Conservation (phyloP, 2,113 vertebrate genomes). For the Zootoca vivipara region DNA sequence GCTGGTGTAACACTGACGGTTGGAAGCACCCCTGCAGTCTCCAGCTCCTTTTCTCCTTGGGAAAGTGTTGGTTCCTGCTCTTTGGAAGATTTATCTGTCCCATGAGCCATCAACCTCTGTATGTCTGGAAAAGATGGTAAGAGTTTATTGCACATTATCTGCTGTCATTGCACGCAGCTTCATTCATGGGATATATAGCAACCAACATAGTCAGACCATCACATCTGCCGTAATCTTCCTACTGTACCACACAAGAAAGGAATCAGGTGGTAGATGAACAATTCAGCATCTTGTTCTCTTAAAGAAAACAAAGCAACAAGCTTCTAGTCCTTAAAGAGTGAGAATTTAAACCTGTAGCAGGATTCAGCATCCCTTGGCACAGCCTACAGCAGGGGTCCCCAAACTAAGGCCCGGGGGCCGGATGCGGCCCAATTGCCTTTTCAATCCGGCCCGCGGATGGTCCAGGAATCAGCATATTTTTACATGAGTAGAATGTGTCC, state of each 20-base stretch:
- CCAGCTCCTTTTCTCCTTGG: conserved; percentile 51
- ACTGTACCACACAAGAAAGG: background rate
- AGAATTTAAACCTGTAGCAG: too few relatives aligned
- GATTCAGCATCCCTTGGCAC: too few relatives aligned
- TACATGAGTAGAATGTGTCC: too few relatives aligned
- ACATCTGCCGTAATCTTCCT: background rate
- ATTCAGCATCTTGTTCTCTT: background rate
- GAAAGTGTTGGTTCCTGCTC: conserved; percentile 58
- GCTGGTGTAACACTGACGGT: conserved; percentile 70
- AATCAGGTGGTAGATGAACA: background rate
- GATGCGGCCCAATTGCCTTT: too few relatives aligned
- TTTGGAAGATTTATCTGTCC: conserved; percentile 74
- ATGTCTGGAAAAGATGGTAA: conserved; percentile 78
- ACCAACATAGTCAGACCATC: background rate
- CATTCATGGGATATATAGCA: background rate
- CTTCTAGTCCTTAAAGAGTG: too few relatives aligned
- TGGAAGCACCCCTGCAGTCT: conserved; percentile 64
- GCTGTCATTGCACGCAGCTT: background rate
- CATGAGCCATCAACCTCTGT: conserved; percentile 80
- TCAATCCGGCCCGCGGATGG: too few relatives aligned
- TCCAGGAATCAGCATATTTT: too few relatives aligned
- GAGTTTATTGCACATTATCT: background rate
- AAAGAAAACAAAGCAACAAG: background rate
- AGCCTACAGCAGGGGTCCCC: too few relatives aligned
- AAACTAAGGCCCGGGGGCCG: too few relatives aligned